Base-by-base conservation (phyloP, 2,888 invertebrate species). In the Bugula neritina region DNA sequence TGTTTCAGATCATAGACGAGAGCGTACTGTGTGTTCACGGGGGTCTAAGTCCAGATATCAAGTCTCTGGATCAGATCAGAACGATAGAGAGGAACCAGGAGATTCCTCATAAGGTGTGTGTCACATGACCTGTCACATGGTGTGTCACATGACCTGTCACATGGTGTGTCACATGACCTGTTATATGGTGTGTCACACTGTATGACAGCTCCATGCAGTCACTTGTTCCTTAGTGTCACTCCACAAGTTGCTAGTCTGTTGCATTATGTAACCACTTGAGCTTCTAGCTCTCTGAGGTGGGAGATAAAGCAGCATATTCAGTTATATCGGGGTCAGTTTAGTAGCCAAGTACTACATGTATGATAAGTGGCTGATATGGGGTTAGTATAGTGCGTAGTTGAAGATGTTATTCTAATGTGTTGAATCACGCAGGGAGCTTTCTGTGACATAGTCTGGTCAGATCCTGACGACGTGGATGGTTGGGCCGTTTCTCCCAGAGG, bases 11-110 rank as follows among this genome's bases (percentile, higher is more conserved):
- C 82, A 95, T 99, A 83, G 98, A 99, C 86, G 95, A 97, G 85
- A 90, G 93, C 86, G 91, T 98, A 72, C 87, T 99, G 76, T 99
- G 99, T 87, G 94, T 96, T 69, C 96, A 97, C 84, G 99, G 99
- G 75, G 99, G 99, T 25, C 87, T 99, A 72, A 98, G 97, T 76
- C 99, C 99, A 63, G 93, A 94, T 82, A 93, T 99, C 80, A 92
- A 91, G 81, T 94, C 96, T 74, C 87, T 99, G 77, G 99, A 99
- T 87, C 94, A 98, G 87, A 95, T 99, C 81, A 88, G 95, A 78
- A 91, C 91, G 77, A 92, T 98, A 81, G 93, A 96, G 81, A 89
- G 98, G 79, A 94, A 96, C 85, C 93, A 94, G 85, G 97, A 98
- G 88, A 96, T 98, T 81, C 98, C 98, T 58, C 95, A 97, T 83